Base-by-base conservation (phyloP, 1,140 invertebrate species). In the Drosophila eugracilis region DNA sequence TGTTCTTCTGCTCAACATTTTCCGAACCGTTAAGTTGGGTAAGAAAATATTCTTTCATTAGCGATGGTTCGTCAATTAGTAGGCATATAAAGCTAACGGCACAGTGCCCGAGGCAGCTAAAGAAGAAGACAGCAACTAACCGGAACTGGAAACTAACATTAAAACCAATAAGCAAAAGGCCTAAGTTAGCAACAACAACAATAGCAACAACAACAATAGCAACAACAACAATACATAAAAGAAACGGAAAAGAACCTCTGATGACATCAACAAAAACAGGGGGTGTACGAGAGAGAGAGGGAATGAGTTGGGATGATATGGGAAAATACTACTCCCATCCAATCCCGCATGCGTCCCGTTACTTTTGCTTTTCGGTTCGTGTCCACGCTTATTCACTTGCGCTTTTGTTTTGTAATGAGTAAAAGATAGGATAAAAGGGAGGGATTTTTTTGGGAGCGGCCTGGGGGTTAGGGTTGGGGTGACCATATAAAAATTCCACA, bases 381-480 rank as follows among this genome's bases (percentile, higher is more conserved):
- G 80, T 85, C 77, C 50, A 47, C 28, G 81, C 77, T 85, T 81
- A 81, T 75, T 85, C 81, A 86, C 83, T 86, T 88, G 57, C 81
- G 78, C 74, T 86, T 86, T 86, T 71, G 37, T 73, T 73, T 24
- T 14, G 44, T 70, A 42, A 49, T 71, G 45, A 55, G 32, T 26
- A 9, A 45, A 45, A 44, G 10, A 26, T 22, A 17, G 24, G 9
- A 17, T 10, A 32, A 15, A 34, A 32, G 34, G 34, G 28, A 26
- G 44, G 34, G 36, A 39, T 36, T 37, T 37, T 36, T 37, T 37
- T 5, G 34, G 19, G 24, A 14, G 34, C 39, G 47, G 14, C n/a
- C n/a, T n/a, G n/a, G n/a, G n/a, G n/a, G n/a, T n/a, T 39, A 41
- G 32, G 15, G 14, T 39, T 19, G 15, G 15, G 17, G 15, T 39